Conservation (phyloP, 2,797 vertebrate species). For the Limosa lapponica region DNA sequence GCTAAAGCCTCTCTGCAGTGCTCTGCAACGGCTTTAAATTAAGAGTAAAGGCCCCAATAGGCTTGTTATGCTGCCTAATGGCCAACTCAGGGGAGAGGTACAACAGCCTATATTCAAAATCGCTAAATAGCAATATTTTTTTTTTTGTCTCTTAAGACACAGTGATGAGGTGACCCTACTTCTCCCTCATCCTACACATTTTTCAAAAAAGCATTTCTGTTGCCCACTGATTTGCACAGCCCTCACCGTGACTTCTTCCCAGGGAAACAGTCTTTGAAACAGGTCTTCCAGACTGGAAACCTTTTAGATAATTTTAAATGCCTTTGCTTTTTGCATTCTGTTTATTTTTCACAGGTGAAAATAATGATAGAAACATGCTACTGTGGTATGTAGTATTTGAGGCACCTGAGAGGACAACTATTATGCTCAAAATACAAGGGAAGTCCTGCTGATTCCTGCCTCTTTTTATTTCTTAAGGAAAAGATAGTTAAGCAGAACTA, state of each 20-base stretch:
- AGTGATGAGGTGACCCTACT: not conserved
- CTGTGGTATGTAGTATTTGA: not conserved
- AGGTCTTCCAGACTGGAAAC: not conserved
- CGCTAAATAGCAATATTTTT: not conserved
- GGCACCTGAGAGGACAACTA: not conserved
- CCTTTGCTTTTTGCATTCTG: not conserved
- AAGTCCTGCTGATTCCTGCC: not conserved
- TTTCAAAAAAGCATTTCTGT: not conserved
- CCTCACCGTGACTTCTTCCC: not conserved
- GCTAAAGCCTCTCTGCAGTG: not conserved
- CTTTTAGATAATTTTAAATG: not conserved
- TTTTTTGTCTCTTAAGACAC: not conserved
- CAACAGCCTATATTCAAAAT: not conserved
- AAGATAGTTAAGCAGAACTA: not conserved
- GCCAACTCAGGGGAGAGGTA: not conserved
- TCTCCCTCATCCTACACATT: not conserved
- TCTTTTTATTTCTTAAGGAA: not conserved
- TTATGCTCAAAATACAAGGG: not conserved
- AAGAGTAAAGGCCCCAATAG: not conserved
- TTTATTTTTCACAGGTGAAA: not conserved
- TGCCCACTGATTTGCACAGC: not conserved
- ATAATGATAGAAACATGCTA: not conserved
- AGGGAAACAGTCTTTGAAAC: not conserved
- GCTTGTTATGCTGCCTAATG: not conserved
- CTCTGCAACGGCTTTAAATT: not conserved